These are phyloP conservation scores for Salticus scenicus DNA, from an alignment of 2,888 invertebrate genomes.

Conservation along the genomic window DNA sequence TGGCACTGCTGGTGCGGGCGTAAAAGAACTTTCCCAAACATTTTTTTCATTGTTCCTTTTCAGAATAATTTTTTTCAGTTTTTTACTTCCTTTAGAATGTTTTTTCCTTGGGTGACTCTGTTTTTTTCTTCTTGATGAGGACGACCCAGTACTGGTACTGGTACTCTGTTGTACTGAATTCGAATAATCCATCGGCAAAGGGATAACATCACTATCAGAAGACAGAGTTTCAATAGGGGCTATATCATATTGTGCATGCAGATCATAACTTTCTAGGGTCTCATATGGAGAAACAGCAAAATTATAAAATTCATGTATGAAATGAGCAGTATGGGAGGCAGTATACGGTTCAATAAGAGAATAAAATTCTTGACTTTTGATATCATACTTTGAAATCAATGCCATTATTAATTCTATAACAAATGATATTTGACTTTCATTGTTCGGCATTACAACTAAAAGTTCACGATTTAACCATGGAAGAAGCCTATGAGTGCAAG, in stretches of 20 bases:
- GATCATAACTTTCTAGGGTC: conserved; percentile 81
- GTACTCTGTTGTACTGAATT: not conserved
- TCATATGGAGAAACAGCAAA: conserved; percentile 92
- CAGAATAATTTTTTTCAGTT: conserved; percentile 27
- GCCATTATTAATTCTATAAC: conserved; percentile 83
- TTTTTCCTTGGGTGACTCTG: not conserved
- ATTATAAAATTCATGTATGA: conserved; percentile 90
- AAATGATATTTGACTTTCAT: conserved; percentile 76
- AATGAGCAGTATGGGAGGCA: conserved; percentile 85
- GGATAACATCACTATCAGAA: conserved; percentile 40
- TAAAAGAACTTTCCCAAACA: conserved; percentile 17
- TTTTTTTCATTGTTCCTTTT: conserved; percentile 26
- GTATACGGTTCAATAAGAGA: conserved; percentile 83
- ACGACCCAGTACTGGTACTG: too few species aligned
- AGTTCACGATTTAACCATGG: conserved; percentile 93
- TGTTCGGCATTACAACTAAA: conserved; percentile 79
- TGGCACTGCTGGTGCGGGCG: not conserved
- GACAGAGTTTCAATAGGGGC: not conserved
- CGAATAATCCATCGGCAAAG: not conserved
- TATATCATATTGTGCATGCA: conserved; percentile 74
- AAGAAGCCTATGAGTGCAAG: conserved; percentile 86
- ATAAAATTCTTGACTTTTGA: conserved; percentile 81
- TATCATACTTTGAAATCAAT: conserved; percentile 79
- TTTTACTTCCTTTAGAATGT: not conserved
- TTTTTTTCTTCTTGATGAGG: not conserved